Evolutionary conservation across 2,888 invertebrate species (phyloP), one percentile per base, ranked within the genome.

Genomic region (Morpho helenor): DNA sequence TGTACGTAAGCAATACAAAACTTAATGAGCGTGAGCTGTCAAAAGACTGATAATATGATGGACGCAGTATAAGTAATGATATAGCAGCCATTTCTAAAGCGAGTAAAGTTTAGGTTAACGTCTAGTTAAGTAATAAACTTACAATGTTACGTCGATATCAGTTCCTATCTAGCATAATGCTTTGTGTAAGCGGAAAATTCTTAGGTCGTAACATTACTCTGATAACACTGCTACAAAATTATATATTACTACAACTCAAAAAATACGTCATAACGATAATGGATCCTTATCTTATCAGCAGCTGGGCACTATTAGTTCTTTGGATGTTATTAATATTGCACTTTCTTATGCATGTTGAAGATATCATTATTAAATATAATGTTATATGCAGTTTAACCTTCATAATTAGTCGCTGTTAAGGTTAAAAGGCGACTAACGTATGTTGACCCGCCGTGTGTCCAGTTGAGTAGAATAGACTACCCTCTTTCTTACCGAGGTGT

Each of bases 131-230:
- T 43, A 50, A 50, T 50, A 42, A 42, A 50, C 31, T 31, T 2
- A 31, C 31, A 31, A 31, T 31, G 31, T 31, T 31, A 45, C 31
- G n/a, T 23, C n/a, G 43, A 51, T 31, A 43, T 44, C 7, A 52
- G 31, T 52, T 45, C 44, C 45, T 45, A 52, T 45, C 52, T 8
- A 44, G 48, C 47, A 57, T 57, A 40, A 50, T 53, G 52, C 59
- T 45, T 61, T 60, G 58, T 46, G 59, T 42, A 59, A 55, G 48
- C 57, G 66, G 67, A 68, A 66, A 64, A 63, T 65, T 65, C 56
- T 65, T 56, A 63, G 61, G 62, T 66, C 65, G 59, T 49, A 59
- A 50, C 55, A 62, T 62, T 61, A 61, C 54, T 53, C 52, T 44
- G 66, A 67, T 67, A 66, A 60, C 66, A 48, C 48, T 39, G 2